Evolutionary conservation across 2,888 invertebrate genomes (phyloP).

Genomic region (Netelia virgata): DNA sequence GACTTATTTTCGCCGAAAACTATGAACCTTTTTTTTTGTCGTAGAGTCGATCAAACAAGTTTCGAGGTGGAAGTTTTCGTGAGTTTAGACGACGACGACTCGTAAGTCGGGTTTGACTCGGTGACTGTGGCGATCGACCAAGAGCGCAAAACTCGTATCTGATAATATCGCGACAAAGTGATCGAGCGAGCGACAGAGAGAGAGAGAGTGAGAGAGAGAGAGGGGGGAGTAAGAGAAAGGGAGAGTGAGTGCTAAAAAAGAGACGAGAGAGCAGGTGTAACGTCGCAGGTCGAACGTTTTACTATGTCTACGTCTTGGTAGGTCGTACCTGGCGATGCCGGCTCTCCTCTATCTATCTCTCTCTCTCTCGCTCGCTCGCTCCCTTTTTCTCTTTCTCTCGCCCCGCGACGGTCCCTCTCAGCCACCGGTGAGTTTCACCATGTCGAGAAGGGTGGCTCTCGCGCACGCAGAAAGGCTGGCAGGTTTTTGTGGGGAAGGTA

Average conservation of each 20-base stretch:
- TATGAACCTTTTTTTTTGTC: no score
- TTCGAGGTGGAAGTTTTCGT: no score
- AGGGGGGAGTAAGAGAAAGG: not conserved
- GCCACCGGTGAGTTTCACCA: constrained; percentile 1
- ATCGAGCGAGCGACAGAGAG: not conserved
- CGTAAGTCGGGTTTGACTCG: no score
- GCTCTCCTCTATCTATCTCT: constrained; percentile 39
- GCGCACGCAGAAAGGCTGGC: constrained; percentile 40
- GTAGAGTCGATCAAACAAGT: no score
- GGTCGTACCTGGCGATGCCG: constrained; percentile 60
- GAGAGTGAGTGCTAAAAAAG: not conserved
- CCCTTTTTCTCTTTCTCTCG: not conserved
- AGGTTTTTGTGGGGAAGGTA: constrained; percentile 5
- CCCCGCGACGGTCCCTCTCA: constrained; percentile 25
- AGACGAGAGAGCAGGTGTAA: constrained; percentile 51
- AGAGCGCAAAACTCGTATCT: no score
- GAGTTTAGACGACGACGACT: no score
- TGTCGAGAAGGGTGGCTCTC: constrained; percentile 31
- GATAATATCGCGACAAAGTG: not conserved
- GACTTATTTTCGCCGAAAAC: no score
- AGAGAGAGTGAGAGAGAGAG: not conserved
- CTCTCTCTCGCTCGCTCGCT: constrained; percentile 36
- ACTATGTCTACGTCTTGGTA: constrained; percentile 60
- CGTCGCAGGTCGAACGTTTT: constrained; percentile 59
- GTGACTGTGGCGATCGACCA: no score